Base-by-base conservation (phyloP, 92 coral and sea anemone species). In the Hydrozoanthus gracilis region DNA sequence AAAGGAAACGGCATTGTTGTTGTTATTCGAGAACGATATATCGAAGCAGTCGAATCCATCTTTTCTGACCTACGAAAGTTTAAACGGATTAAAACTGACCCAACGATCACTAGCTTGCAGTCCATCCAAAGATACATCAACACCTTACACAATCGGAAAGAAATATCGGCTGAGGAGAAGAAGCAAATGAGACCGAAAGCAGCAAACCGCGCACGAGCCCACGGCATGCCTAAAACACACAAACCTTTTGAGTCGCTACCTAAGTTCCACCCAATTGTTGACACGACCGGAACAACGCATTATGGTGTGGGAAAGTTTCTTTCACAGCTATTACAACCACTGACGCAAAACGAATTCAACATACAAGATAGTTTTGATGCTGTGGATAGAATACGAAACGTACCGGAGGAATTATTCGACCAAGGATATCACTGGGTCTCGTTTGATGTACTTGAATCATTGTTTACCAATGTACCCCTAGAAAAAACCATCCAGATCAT, bases 1-100 rank as follows among this genome's bases (percentile, higher is more conserved):
- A 91, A 91, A 82, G 93, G 89, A 78, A 70, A 88, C 27, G 91
- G 91, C n/a, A 65, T 91, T 7, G 91, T 91, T 16, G 65, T 91
- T 18, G 60, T 91, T 5, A 44, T 10, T 10, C 68, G 64, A 44
- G 82, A 83, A 14, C 83, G 77, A 56, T 88, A 91, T 61, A 17
- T 48, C 49, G 15, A 55, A 15, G 58, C 89, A 20, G 48, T 91
- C 86, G 73, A 76, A 13, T 39, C 35, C 4, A 68, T 90, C 20
- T 91, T 88, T 58, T 79, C 93, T 70, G 93, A 88, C 61, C 66
- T 60, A 4, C 51, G 20, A 3, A 88, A 83, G 77, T 88, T 91
- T 60, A 56, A 83, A 60, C 13, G 58, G 44, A 74, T 90, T 18
- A 52, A 52, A 16, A 69, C n/a, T 7, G 92, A 90, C 66, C 90